A percentile compares a stretch with the other conserved stretches of the same genome.
phyloP scores from a whole-genome alignment of 2,888 invertebrate species.

The Ormyrus thymus region DNA sequence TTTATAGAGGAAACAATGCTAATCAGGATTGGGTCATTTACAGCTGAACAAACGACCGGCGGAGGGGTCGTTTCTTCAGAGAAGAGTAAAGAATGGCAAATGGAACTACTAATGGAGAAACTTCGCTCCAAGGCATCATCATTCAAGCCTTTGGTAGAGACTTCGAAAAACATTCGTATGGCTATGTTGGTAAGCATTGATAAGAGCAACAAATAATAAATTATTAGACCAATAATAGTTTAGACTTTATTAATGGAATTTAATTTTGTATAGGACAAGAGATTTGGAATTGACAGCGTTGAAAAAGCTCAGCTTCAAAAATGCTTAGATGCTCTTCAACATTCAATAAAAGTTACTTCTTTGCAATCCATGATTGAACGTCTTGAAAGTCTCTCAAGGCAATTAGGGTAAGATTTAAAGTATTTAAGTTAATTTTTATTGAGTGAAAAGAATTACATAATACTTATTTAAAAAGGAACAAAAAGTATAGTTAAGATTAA shows the following conservation, averaged over 20 bases:
- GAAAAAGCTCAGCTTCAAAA: slow-evolving; percentile 92
- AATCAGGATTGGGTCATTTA: slow-evolving; percentile 1
- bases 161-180: slow-evolving; percentile 91
- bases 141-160: slow-evolving; percentile 88
- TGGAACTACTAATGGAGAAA: slow-evolving; percentile 94
- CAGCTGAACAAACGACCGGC: slow-evolving; percentile 66
- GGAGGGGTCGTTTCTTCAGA: slow-evolving; percentile 71
- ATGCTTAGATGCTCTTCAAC: slow-evolving; percentile 93
- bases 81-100: slow-evolving; percentile 85
- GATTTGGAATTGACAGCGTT: slow-evolving; percentile 89
- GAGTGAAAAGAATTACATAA: slow-evolving; percentile 7
- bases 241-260: not conserved
- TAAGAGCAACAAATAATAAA: not conserved
- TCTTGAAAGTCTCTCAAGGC: slow-evolving; percentile 91
- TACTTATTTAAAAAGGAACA: slow-evolving; percentile 48
- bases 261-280: slow-evolving; percentile 83
- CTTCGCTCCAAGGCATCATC: slow-evolving; percentile 89
- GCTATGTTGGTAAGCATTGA: slow-evolving; percentile 83
- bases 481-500: no score
- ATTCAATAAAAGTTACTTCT: slow-evolving; percentile 94
- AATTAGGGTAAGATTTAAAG: slow-evolving; percentile 81
- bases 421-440: slow-evolving; percentile 1
- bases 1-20: no score
- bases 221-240: not conserved
- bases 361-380: slow-evolving; percentile 94